Percentiles rank a stretch among this genome's conserved stretches.
phyloP scores from a whole-genome alignment of 2,797 vertebrate species.

The Botia almorhae region DNA sequence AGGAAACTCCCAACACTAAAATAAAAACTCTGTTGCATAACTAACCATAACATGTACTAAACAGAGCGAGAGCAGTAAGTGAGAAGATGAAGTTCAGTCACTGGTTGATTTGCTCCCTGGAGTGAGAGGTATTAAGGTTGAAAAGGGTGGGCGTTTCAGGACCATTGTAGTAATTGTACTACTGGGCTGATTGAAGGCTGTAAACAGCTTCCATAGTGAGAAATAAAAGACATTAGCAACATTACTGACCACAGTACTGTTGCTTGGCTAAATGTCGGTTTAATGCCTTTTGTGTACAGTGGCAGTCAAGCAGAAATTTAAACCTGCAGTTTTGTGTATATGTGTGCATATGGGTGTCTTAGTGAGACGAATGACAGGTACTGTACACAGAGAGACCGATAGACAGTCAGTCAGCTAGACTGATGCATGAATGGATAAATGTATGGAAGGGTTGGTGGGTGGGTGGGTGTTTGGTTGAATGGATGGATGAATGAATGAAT shows the following conservation, averaged over 20 bases:
- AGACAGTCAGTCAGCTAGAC: not conserved
- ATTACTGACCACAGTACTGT: not conserved
- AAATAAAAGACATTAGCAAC: not conserved
- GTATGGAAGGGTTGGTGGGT: no score
- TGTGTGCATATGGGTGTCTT: not conserved
- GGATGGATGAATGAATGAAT: no score
- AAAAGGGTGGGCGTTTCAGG: not conserved
- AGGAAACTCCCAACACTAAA: conserved; percentile 23
- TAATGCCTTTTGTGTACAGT: not conserved
- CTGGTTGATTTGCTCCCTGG: not conserved
- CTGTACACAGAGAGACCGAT: no score
- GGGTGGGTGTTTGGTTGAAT: no score
- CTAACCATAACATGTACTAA: not conserved
- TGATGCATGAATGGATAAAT: not conserved
- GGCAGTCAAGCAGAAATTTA: not conserved
- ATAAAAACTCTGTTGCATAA: conserved; percentile 12
- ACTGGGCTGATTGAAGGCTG: not conserved
- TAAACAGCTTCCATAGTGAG: not conserved
- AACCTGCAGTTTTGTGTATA: not conserved
- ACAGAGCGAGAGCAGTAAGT: not conserved
- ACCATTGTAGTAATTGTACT: not conserved
- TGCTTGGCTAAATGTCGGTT: not conserved
- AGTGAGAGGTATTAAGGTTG: not conserved
- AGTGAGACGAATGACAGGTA: no score
- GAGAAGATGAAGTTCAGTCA: not conserved